Percentiles rank a stretch among this genome's conserved stretches.
Conservation (phyloP, 2,888 invertebrate species). For the Sphaerophoria taeniata region DNA sequence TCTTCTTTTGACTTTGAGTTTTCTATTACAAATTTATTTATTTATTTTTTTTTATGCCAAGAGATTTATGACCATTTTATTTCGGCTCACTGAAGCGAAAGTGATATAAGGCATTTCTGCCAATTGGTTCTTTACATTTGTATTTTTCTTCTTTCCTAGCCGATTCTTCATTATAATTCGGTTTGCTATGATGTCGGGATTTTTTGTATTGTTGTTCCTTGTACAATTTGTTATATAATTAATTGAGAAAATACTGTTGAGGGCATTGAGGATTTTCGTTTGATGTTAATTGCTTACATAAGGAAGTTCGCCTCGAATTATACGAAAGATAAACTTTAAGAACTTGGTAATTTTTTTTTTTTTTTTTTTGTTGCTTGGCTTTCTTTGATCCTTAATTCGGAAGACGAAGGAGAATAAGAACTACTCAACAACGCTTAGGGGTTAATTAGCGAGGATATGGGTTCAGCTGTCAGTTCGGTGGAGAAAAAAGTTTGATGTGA, state of each 20-base stretch:
- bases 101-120: constrained; percentile 33
- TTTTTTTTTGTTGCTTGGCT: background rate
- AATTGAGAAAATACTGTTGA: constrained; percentile 31
- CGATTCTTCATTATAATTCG: background rate
- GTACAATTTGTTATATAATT: constrained; percentile 34
- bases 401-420: background rate
- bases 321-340: background rate
- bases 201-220: background rate
- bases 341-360: background rate
- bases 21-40: background rate
- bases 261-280: constrained; percentile 12
- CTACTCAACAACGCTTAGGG: background rate
- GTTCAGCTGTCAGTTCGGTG: background rate
- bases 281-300: constrained; percentile 28
- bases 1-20: background rate
- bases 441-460: constrained; percentile 5
- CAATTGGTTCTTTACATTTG: constrained; percentile 1
- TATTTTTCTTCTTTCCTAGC: background rate
- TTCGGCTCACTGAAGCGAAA: constrained; percentile 40
- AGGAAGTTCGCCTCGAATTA: too few species aligned
- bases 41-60: constrained; percentile 35
- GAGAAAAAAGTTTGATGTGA: too few species aligned
- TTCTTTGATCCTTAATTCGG: constrained; percentile 15
- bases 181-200: constrained; percentile 7
- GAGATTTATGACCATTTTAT: constrained; percentile 57